Evolutionary conservation across 1,140 invertebrate genomes (phyloP).

Genomic region (Hyles vespertilio): DNA sequence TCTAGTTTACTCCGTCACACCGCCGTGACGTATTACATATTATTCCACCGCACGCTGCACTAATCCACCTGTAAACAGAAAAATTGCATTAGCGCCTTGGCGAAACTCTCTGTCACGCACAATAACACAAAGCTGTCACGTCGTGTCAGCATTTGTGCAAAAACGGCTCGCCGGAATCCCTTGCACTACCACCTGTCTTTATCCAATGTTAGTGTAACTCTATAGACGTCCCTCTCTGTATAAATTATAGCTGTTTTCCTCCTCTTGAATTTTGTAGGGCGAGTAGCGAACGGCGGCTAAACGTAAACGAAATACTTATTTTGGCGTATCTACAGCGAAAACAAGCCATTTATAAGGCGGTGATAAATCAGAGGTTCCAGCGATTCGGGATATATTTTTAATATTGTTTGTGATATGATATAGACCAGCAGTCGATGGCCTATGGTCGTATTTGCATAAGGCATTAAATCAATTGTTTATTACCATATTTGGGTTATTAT

Average conservation of each 20-base stretch:
- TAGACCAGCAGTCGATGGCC: background rate
- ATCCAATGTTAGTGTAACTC: conserved; percentile 15
- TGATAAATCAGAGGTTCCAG: conserved; percentile 44
- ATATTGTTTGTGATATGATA: background rate
- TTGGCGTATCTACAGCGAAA: conserved; percentile 47
- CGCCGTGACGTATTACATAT: conserved; percentile 55
- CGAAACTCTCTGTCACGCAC: conserved; percentile 5
- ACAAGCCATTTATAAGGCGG: conserved; percentile 54
- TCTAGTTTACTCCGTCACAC: conserved; percentile 29
- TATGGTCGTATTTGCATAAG: too few species aligned
- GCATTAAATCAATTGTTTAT: too few species aligned
- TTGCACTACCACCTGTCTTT: conserved; percentile 18
- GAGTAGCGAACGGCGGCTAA: conserved; percentile 26
- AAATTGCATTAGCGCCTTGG: background rate
- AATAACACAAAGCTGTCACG: conserved; percentile 20
- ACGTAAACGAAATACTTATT: conserved; percentile 53
- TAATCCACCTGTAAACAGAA: conserved; percentile 39
- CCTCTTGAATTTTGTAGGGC: conserved; percentile 41
- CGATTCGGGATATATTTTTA: conserved; percentile 2
- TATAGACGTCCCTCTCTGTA: conserved; percentile 29
- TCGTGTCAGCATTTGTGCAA: conserved; percentile 25
- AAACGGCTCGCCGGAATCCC: conserved; percentile 22
- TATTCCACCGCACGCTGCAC: conserved; percentile 32
- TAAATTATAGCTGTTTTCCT: conserved; percentile 60
- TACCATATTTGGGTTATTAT: too few species aligned